Evolutionary conservation across 1,140 invertebrate genomes (phyloP), one percentile per base, ranked within the genome.

Genomic region (Drosophila nannoptera): DNA sequence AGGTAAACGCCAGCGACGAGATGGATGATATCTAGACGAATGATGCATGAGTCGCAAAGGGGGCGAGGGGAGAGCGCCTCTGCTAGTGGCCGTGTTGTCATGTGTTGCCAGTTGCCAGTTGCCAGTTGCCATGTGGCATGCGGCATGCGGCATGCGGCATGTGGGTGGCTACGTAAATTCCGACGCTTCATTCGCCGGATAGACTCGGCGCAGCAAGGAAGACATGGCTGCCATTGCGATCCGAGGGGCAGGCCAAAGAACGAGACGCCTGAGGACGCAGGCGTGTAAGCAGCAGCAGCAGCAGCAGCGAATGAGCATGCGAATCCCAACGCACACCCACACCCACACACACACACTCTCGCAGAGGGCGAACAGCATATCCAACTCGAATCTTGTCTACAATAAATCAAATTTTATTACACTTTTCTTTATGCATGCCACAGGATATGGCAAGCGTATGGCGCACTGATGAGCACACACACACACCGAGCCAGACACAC

Each of bases 371-470:
- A 70, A 49, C 60, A 56, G 78, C 81, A 88, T 81, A 87, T 87
- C 86, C 87, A 83, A 64, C 87, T 88, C 78, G 87, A 88, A 88
- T 88, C 87, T 88, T 88, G 87, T 88, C 87, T 81, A 82, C 87
- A 88, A 88, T 88, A 88, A 88, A 88, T 88, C 87, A 88, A 88
- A 88, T 88, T 88, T 88, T 88, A 88, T 88, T 88, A 88, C 87
- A 88, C 81, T 88, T 88, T 88, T 88, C 87, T 88, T 88, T 88
- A 88, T 88, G 87, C 86, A 84, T 88, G 86, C 86, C 71, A 82
- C 82, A 77, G 80, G 84, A 84, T 84, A 84, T 86, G 81, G 81
- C 77, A 86, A 82, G 81, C 81, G 81, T 84, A 84, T 84, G 81
- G 81, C 66, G 69, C 81, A 71, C 73, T 84, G 81, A 86, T 87